Base-by-base conservation (phyloP, 1,140 invertebrate species). In the Drosophila arizonae region DNA sequence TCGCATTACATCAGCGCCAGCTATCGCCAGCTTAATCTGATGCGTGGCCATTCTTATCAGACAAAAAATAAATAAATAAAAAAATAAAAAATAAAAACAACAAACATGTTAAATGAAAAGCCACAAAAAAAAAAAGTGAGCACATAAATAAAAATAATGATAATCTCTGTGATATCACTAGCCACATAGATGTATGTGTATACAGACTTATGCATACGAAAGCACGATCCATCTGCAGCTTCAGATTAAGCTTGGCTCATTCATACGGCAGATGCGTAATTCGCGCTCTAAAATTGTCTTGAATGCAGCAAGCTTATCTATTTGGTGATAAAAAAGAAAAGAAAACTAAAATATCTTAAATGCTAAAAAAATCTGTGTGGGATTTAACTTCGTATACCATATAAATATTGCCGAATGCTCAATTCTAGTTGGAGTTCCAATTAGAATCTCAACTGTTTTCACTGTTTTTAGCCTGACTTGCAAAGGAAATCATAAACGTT, bases 1-100 rank as follows among this genome's bases (percentile, higher is more conserved):
- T 72, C 69, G 62, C 54, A 57, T 72, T 58, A 60, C 52, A 72
- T 66, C 62, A 66, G 62, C 69, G 26, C 36, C 62, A 43, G 62
- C 63, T 66, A 72, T 72, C 63, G 69, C 36, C 36, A 39, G 36
- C 48, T 66, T 58, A 72, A 72, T 72, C 69, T 72, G 69, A 72
- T 72, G 69, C 69, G 69, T 66, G 69, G 69, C 69, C 30, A 43
- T 65, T 65, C 62, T 67, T 72, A 72, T 66, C 69, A 64, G 36
- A n/a, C 26, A 13, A 24, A 17, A 57, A 3, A 43, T 11, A 52
- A 58, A 60, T 17, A n/a, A 61, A 26, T 28, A 43, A 51, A 45
- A 50, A 50, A 24, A n/a, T 24, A 46, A 13, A 36, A 30, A 9
- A 13, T 11, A 24, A 56, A 39, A 64, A 24, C 21, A 24, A 24